Evolutionary conservation across 2,113 vertebrate genomes (phyloP).

Genomic region (Neodontobutis hainanensis): DNA sequence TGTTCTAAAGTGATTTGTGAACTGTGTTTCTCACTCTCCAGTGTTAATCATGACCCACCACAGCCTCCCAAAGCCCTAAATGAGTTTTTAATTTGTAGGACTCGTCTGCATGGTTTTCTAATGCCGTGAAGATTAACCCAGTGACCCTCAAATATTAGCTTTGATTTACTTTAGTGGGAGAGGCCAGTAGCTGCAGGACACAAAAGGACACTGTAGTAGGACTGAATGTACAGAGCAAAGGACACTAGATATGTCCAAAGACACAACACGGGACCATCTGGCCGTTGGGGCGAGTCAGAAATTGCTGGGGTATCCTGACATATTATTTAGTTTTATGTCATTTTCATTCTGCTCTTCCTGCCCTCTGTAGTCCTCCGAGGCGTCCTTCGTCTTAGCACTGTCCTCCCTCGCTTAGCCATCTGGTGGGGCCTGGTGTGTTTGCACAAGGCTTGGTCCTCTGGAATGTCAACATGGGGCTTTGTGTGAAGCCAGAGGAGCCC

Average conservation of each 20-base stretch:
- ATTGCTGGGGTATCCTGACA: slow-evolving; percentile 33
- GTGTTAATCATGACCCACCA: slow-evolving; percentile 49
- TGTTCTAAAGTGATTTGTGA: not conserved
- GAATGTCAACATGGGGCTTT: slow-evolving; percentile 81
- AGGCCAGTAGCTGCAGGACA: slow-evolving; percentile 19
- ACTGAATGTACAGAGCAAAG: not conserved
- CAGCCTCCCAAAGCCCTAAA: slow-evolving; percentile 49
- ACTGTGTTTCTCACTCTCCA: slow-evolving; percentile 27
- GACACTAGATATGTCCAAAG: slow-evolving; percentile 1
- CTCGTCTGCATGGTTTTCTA: slow-evolving; percentile 43
- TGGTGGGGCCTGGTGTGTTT: slow-evolving; percentile 76
- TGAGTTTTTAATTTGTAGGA: slow-evolving; percentile 64
- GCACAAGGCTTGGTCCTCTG: slow-evolving; percentile 74
- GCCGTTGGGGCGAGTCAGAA: slow-evolving; percentile 1
- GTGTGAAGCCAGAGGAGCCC: slow-evolving; percentile 68
- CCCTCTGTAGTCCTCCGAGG: slow-evolving; percentile 42
- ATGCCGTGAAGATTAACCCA: slow-evolving; percentile 67
- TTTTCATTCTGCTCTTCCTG: slow-evolving; percentile 32
- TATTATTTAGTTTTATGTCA: slow-evolving; percentile 25
- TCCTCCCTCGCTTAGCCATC: slow-evolving; percentile 60
- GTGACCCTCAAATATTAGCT: slow-evolving; percentile 68
- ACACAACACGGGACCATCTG: slow-evolving; percentile 16
- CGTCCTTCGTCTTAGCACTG: slow-evolving; percentile 47
- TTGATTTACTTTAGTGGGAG: slow-evolving; percentile 40
- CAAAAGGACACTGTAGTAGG: not conserved